Percentiles rank a stretch among this genome's conserved stretches.
phyloP scores from a whole-genome alignment of 2,113 vertebrate genomes.

The Hymenochirus boettgeri region DNA sequence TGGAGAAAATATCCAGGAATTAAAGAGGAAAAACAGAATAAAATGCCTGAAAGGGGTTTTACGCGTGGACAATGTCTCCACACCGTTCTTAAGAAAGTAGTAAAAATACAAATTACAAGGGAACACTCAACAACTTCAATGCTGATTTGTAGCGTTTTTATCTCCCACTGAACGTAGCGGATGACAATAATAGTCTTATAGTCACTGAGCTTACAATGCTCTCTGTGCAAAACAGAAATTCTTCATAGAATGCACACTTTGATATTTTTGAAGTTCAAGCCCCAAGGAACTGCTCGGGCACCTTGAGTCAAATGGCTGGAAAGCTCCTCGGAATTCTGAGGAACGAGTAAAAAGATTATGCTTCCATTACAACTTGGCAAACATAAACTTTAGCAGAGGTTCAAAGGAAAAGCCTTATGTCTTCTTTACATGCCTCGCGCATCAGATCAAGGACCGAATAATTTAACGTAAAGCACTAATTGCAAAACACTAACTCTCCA shows the following conservation, averaged over 20 bases:
- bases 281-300: conserved; percentile 12
- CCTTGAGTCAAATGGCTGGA: conserved; percentile 41
- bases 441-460: conserved; percentile 17
- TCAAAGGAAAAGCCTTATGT: conserved; percentile 23
- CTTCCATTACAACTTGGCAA: conserved; percentile 20
- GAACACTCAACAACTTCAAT: conserved; percentile 57
- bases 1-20: conserved; percentile 73
- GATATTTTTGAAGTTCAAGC: conserved; percentile 20
- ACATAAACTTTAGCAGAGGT: conserved; percentile 28
- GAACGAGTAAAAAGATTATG: conserved; percentile 29
- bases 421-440: conserved; percentile 13
- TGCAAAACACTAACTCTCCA: conserved; percentile 21
- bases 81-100: conserved; percentile 80
- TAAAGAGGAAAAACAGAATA: conserved; percentile 79
- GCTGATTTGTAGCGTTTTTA: conserved; percentile 29
- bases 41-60: conserved; percentile 67
- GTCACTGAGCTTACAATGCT: conserved; percentile 25
- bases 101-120: conserved; percentile 83
- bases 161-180: conserved; percentile 14
- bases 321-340: conserved; percentile 18
- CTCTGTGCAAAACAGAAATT: conserved; percentile 16
- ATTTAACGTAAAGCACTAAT: background rate
- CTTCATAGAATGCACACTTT: conserved; percentile 24
- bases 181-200: conserved; percentile 2
- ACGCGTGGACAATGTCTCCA: conserved; percentile 67